phyloP scores from a whole-genome alignment of 2,113 vertebrate species.

The Lonchura striata region DNA sequence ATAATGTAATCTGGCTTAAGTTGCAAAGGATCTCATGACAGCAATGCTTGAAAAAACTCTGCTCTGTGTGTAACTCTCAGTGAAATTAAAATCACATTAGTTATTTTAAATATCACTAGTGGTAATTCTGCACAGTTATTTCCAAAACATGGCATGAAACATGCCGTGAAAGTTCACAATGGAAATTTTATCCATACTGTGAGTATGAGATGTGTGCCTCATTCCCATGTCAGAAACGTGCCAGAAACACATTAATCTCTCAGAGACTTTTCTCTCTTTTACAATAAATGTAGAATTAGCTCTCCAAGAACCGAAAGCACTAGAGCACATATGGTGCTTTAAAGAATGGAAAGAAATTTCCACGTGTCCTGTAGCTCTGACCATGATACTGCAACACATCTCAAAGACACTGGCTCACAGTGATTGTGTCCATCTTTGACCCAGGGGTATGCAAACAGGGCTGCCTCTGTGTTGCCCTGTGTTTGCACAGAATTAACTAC shows the following conservation, averaged over 20 bases:
- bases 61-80: neutral
- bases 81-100: neutral
- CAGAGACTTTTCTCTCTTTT: neutral
- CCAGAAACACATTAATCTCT: neutral
- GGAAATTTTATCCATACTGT: neutral
- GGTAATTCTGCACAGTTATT: neutral
- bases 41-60: neutral
- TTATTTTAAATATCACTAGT: neutral
- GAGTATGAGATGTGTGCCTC: accelerated
- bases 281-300: neutral
- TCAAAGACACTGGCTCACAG: accelerated
- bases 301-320: neutral
- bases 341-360: neutral
- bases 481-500: neutral
- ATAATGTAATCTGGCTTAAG: neutral
- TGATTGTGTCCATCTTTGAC: neutral
- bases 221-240: neutral
- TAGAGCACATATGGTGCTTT: neutral
- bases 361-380: neutral
- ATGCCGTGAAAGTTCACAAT: neutral
- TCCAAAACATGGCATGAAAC: neutral
- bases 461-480: neutral
- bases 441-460: neutral
- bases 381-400: neutral
- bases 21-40: neutral